phyloP scores from a whole-genome alignment of 2,113 vertebrate genomes.

The Copsychus sechellarum region DNA sequence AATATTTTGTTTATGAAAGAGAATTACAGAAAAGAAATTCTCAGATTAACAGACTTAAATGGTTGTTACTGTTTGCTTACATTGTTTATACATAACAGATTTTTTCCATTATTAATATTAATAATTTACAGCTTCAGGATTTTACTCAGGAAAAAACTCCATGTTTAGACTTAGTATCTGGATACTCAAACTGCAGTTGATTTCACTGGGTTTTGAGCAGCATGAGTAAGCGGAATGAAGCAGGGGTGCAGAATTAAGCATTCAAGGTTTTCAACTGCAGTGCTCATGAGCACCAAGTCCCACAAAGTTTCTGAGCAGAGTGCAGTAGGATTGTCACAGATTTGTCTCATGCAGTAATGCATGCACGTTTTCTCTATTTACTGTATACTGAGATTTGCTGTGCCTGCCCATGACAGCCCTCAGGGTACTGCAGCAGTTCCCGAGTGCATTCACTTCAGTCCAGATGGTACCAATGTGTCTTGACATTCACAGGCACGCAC shows the following conservation, averaged over 20 bases:
- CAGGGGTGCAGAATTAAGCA: background rate
- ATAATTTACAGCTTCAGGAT: slow-evolving; percentile 60
- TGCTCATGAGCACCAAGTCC: background rate
- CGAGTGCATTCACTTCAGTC: background rate
- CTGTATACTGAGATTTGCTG: background rate
- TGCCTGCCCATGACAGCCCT: background rate
- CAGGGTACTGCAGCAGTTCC: background rate
- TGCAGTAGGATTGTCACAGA: background rate
- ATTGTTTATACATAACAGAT: slow-evolving; percentile 17
- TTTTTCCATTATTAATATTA: slow-evolving; percentile 72
- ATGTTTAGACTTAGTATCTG: background rate
- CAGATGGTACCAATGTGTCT: background rate
- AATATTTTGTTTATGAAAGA: slow-evolving; percentile 53
- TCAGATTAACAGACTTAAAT: slow-evolving; percentile 46
- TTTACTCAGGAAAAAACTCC: background rate
- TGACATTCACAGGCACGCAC: background rate
- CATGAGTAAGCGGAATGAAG: background rate
- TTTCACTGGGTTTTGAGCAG: background rate
- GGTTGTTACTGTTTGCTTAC: slow-evolving; percentile 34
- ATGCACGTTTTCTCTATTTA: background rate
- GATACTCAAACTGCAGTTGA: background rate
- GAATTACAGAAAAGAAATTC: slow-evolving; percentile 48
- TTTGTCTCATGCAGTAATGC: background rate
- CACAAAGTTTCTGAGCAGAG: background rate
- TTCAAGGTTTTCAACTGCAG: background rate